A percentile compares a stretch with the other conserved stretches of the same genome.
These are phyloP conservation scores for Cheilosia urbana DNA, from an alignment of 2,888 invertebrate species.

Conservation along the genomic window DNA sequence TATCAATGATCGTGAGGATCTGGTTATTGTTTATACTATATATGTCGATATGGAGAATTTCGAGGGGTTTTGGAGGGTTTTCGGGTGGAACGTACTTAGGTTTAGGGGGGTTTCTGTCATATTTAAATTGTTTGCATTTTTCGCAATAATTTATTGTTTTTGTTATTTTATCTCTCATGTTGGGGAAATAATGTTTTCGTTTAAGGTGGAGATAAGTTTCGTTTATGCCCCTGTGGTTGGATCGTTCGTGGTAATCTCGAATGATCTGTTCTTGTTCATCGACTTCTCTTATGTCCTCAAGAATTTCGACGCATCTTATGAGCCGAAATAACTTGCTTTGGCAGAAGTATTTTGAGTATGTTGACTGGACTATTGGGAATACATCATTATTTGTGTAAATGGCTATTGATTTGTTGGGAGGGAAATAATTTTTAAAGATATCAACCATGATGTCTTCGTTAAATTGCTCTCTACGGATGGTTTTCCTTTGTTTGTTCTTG, in stretches of 20 bases:
- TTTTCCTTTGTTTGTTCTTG: no score
- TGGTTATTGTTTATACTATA: constrained; percentile 49
- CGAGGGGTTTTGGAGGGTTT: constrained; percentile 30
- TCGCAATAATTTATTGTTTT: constrained; percentile 33
- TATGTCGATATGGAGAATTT: no score
- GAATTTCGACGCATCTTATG: constrained; percentile 21
- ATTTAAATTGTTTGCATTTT: constrained; percentile 33
- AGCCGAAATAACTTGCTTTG: constrained; percentile 31
- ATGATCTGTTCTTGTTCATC: constrained; percentile 70
- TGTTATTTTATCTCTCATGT: constrained; percentile 45
- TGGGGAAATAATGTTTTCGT: constrained; percentile 31
- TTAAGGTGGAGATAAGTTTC: constrained; percentile 54
- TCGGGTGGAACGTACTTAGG: constrained; percentile 21
- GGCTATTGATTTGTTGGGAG: constrained; percentile 43
- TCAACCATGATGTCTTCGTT: constrained; percentile 27
- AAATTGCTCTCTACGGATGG: constrained; percentile 4
- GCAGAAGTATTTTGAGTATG: constrained; percentile 32
- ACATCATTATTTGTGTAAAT: constrained; percentile 42
- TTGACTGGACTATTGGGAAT: constrained; percentile 31
- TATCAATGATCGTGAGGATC: constrained; percentile 54
- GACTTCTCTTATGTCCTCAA: constrained; percentile 26
- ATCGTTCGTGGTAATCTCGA: constrained; percentile 51
- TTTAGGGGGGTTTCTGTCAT: constrained; percentile 40
- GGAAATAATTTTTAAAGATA: constrained; percentile 40
- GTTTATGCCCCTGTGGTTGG: constrained; percentile 71